Conservation (phyloP, 2,888 invertebrate species). For the Dendrolimus houi region DNA sequence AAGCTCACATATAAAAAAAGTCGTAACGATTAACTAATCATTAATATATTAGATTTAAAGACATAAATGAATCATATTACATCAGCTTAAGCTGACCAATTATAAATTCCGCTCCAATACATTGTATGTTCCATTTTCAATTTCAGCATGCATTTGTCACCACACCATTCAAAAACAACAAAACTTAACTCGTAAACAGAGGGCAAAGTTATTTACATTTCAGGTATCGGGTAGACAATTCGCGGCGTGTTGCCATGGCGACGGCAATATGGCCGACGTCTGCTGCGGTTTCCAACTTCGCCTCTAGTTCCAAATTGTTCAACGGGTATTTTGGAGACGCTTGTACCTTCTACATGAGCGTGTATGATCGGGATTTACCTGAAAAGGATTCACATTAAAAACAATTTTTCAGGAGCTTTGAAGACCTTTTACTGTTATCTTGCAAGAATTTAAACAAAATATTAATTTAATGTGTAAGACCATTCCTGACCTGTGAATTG, state of each 20-base stretch:
- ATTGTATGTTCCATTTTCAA: background rate
- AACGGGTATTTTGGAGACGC: constrained; percentile 59
- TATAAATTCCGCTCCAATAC: too few relatives aligned
- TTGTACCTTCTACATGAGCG: background rate
- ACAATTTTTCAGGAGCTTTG: too few relatives aligned
- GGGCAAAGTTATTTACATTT: constrained; percentile 57
- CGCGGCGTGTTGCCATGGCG: constrained; percentile 57
- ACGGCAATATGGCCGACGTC: constrained; percentile 71
- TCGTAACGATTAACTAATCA: too few relatives aligned
- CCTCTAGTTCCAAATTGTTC: constrained; percentile 73
- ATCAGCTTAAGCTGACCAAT: too few relatives aligned
- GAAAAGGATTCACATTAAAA: background rate
- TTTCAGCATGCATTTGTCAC: background rate
- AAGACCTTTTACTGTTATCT: too few relatives aligned
- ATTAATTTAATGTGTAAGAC: too few relatives aligned
- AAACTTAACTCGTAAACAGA: constrained; percentile 34
- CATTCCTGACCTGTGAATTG: too few relatives aligned
- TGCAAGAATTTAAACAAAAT: too few relatives aligned
- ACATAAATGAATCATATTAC: too few relatives aligned
- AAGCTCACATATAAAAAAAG: too few relatives aligned
- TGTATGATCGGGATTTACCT: background rate
- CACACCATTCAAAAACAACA: background rate
- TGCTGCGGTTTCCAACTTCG: constrained; percentile 70
- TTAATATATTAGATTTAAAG: too few relatives aligned
- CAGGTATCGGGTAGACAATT: constrained; percentile 65